A percentile compares a stretch with the other conserved stretches of the same genome.
These are phyloP conservation scores for Byasa hedistus DNA, from an alignment of 2,888 invertebrate species.

Conservation along the genomic window DNA sequence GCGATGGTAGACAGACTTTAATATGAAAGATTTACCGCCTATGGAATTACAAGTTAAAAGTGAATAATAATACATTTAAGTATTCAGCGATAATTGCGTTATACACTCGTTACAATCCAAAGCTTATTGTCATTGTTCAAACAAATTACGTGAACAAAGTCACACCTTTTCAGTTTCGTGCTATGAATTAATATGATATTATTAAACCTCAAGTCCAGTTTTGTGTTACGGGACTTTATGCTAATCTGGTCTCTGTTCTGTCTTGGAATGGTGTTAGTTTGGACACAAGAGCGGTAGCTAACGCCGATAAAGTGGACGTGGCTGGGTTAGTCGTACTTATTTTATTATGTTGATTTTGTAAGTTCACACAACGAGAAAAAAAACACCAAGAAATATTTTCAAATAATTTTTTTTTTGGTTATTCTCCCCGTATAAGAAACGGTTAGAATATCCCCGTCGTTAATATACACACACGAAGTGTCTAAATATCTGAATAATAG, in stretches of 20 bases:
- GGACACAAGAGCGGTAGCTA: conserved; percentile 26
- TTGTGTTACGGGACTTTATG: conserved; percentile 28
- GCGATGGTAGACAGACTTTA: too few species aligned
- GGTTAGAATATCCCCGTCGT: too few species aligned
- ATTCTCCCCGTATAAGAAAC: too few species aligned
- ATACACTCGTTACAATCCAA: conserved; percentile 5
- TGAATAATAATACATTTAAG: too few species aligned
- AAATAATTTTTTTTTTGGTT: too few species aligned
- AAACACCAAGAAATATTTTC: too few species aligned
- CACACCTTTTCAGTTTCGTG: conserved; percentile 30
- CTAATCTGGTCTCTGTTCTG: conserved; percentile 24
- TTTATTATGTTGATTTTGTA: conserved; percentile 1
- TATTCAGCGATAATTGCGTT: neutral
- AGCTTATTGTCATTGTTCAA: conserved; percentile 9
- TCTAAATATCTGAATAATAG: too few species aligned
- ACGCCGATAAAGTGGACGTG: conserved; percentile 17
- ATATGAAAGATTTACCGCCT: too few species aligned
- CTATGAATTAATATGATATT: conserved; percentile 29
- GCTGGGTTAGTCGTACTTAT: neutral
- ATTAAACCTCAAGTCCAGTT: conserved; percentile 22
- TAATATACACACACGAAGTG: too few species aligned
- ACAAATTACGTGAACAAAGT: conserved; percentile 27
- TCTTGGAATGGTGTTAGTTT: conserved; percentile 21
- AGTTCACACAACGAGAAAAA: too few species aligned
- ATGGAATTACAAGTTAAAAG: too few species aligned